Evolutionary conservation across 2,113 vertebrate genomes (phyloP), one percentile per base, ranked within the genome.

Genomic region (Donacobius atricapilla): DNA sequence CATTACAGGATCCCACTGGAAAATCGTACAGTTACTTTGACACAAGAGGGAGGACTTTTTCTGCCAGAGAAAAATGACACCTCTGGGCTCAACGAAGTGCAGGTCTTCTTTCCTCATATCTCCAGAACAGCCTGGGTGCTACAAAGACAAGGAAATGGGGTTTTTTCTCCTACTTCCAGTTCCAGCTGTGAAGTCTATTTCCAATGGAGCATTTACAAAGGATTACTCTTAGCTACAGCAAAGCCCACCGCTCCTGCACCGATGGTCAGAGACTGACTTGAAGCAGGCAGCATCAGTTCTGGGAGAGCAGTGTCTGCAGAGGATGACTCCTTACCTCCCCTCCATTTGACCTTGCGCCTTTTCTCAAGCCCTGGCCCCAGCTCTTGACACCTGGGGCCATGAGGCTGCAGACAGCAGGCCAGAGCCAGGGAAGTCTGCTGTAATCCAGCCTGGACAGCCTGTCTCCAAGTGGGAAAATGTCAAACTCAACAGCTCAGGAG

Each of bases 351-450:
- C 39, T 51, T 27, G 24, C 6, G 23, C 27, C 27, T 90, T 50
- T 76, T 8, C 30, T 61, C 15, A 18, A 91, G 35, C 42, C 33
- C 28, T 50, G 40, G 51, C 30, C 15, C 37, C 73, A 44, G 35
- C 40, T 64, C 63, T 28, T 0, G 5, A 9, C 10, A 19, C 54
- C 31, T 0, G 0, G 56, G 37, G 21, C 50, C 30, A 1, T 8
- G 40, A 75, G 51, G 40, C 54, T 72, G 20, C 33, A 44, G 47
- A 4, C 35, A 69, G 44, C 28, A 60, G 22, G 13, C 8, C 57
- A 63, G 42, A 45, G 53, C 25, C 2, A 7, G 39, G 53, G 40
- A 44, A 81, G 1, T 13, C 35, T 64, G 15, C 27, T 11, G 2
- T 8, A n/a, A 53, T 45, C n/a, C 57, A 71, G n/a, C 50, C 69